These are phyloP conservation scores for Aphelinus atriplicis DNA, from an alignment of 1,140 invertebrate species.

Conservation along the genomic window DNA sequence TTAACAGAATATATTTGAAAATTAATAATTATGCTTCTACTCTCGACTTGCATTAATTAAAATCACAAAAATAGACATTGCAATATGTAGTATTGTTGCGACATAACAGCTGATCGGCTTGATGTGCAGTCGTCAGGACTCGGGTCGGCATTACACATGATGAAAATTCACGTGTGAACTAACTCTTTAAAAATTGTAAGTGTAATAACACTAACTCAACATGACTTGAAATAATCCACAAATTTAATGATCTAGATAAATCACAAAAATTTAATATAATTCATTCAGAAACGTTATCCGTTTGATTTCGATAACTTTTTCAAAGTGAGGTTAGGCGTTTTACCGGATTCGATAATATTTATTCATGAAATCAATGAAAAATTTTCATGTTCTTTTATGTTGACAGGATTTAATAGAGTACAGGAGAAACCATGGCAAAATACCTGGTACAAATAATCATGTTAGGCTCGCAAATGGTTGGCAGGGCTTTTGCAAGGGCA, in stretches of 20 bases:
- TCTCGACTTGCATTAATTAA: too few relatives aligned
- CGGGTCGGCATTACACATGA: not conserved
- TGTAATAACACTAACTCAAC: not conserved
- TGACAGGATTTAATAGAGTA: conserved; percentile 2
- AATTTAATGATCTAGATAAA: not conserved
- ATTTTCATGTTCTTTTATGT: not conserved
- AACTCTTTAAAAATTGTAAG: conserved; percentile 11
- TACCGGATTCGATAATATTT: not conserved
- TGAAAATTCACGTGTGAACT: not conserved
- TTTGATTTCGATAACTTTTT: conserved; percentile 7
- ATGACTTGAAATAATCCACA: not conserved
- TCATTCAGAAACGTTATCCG: too few relatives aligned
- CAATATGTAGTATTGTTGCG: conserved; percentile 10
- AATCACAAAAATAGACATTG: not conserved
- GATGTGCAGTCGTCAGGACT: not conserved
- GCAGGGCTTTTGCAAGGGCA: conserved; percentile 88
- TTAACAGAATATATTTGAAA: too few relatives aligned
- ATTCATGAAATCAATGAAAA: too few relatives aligned
- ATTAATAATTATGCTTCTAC: too few relatives aligned
- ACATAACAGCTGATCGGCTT: conserved; percentile 25
- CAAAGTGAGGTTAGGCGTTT: conserved; percentile 27
- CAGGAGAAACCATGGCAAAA: conserved; percentile 79
- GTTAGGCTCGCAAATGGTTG: conserved; percentile 88
- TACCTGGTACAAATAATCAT: conserved; percentile 92
- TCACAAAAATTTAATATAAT: not conserved